Evolutionary conservation across 2,797 vertebrate species (phyloP), one percentile per base, ranked within the genome.

Genomic region (Melanotaenia parkinsoni): DNA sequence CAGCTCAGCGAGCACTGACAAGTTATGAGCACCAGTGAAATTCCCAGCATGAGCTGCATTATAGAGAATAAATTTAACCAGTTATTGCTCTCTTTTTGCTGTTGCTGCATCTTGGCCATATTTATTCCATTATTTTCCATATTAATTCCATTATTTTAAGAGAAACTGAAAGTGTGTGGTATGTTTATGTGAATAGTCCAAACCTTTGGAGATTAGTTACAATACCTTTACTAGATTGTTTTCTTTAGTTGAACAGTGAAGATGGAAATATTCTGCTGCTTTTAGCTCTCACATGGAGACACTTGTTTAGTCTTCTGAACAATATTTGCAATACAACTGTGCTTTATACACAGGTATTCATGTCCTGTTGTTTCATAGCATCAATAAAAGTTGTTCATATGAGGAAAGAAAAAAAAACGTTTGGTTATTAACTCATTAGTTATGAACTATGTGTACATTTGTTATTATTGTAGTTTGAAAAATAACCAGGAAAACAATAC

Each of bases 51-150:
- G 22, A 54, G 13, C 11, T 54, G 13, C 5, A 28, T 26, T 28
- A 14, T 54, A n/a, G 5, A 8, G n/a, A 3, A 50, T 50, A 18
- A 5, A 7, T 14, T 32, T 30, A 10, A 32, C 4, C 33, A 30
- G 6, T 22, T 33, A 37, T 64, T 83, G 7, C n/a, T 22, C 20
- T 50, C 47, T 50, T 9, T 45, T 45, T 45, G 33, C 8, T 53
- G 22, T 12, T 54, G 24, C 26, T 54, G 53, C 13, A 7, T 54
- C 26, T 54, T 28, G 4, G 14, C n/a, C 3, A 28, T 28, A 54
- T 54, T 54, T 26, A 54, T 14, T 28, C 5, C 11, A 28, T 54
- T 54, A 26, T 54, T 54, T 54, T 10, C 4, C 37, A 37, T 37
- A 37, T 37, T 37, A 10, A 37, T 37, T 37, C 37, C 37, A 37